Base-by-base conservation (phyloP, 1,140 invertebrate species). In the Teleogryllus occipitalis region DNA sequence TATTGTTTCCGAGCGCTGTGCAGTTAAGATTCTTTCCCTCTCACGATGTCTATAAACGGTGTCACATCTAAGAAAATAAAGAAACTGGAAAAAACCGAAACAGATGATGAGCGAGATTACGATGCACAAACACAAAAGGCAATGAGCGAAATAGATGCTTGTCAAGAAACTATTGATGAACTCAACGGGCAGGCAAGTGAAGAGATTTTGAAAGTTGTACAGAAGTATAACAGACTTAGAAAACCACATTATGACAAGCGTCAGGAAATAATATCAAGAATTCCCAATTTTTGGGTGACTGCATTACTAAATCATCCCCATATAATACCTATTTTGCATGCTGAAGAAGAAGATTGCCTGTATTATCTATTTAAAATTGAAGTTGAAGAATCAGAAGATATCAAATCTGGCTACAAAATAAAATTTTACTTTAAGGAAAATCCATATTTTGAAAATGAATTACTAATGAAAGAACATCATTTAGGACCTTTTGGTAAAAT, bases 331-430 rank as follows among this genome's bases (percentile, higher is more conserved):
- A 65, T 65, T 65, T 14, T 65, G 7, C 10, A 65, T 65, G 18
- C 10, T 65, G 54, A 65, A 14, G 54, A 65, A 65, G 54, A 65
- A 18, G 54, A 65, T 10, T 65, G 54, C 54, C 18, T 65, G 54
- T 14, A 14, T 7, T 65, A 65, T 18, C 54, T 65, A 0, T 65
- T 18, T 65, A 65, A 65, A 65, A 18, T 65, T 3, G 54, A 65
- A 65, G 54, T 65, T 65, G 54, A 65, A 65, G 54, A 65, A 65
- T 65, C 54, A 65, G 54, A 65, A 65, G 54, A 65, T 18, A 65
- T 65, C 18, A 65, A 65, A 18, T 65, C 54, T 10, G 54, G 54
- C 10, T 65, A 65, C 54, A 65, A 18, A 65, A 65, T 65, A 14
- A 65, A 65, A 65, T 65, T 65, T 65, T 65, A 65, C 18, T 65